Percentiles rank a stretch among this genome's conserved stretches.
Evolutionary conservation across 2,113 vertebrate species (phyloP).

Genomic region (Carettochelys insculpta): DNA sequence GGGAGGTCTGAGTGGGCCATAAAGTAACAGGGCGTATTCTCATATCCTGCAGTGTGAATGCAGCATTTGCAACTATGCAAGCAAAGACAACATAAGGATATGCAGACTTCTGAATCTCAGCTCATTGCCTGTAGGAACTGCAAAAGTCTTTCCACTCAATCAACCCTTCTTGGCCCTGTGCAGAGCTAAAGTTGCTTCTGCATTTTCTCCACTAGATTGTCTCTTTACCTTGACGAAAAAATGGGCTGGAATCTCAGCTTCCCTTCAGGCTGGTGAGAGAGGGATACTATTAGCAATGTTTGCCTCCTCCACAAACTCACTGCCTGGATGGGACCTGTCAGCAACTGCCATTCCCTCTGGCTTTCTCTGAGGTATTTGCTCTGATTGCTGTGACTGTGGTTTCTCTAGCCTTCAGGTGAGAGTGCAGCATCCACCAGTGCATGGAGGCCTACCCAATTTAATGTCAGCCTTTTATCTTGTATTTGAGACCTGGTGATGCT

Average conservation of each 20-base stretch:
- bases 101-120: background rate
- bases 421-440: background rate
- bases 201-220: background rate
- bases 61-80: background rate
- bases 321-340: fast-evolving
- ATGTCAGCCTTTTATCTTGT: background rate
- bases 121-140: background rate
- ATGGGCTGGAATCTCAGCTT: background rate
- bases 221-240: fast-evolving
- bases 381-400: background rate
- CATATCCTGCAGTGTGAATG: background rate
- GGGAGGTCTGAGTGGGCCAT: background rate
- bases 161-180: background rate
- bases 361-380: background rate
- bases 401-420: background rate
- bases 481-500: background rate
- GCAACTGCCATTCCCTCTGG: background rate
- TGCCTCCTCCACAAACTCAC: background rate
- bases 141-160: background rate
- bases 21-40: background rate
- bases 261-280: background rate
- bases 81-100: background rate
- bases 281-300: background rate
- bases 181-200: background rate
- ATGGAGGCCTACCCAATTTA: background rate